Percentiles rank a stretch among this genome's conserved stretches.
Evolutionary conservation across 2,888 invertebrate genomes (phyloP).

Genomic region (Ennomos fuscantarius): DNA sequence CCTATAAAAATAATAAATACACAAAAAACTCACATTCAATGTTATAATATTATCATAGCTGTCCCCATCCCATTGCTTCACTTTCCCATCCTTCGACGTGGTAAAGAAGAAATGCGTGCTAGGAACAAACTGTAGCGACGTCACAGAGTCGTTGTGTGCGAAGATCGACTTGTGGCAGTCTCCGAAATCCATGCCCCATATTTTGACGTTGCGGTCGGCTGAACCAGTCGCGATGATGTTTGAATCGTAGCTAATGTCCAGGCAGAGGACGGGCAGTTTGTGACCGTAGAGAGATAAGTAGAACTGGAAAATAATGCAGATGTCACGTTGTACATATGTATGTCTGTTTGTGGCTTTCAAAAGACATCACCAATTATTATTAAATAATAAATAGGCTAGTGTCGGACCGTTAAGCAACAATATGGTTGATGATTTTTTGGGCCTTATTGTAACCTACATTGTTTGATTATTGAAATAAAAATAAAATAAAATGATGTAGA

Average conservation of each 20-base stretch:
- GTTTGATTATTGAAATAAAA: too few species aligned
- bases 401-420: too few species aligned
- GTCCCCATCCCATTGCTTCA: conserved; percentile 99
- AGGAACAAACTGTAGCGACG: conserved; percentile 94
- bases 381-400: too few species aligned
- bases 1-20: not conserved
- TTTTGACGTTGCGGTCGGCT: conserved; percentile 97
- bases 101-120: conserved; percentile 97
- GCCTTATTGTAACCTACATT: too few species aligned
- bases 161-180: conserved; percentile 98
- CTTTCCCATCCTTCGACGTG: conserved; percentile 95
- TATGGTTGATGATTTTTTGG: too few species aligned
- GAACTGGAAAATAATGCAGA: conserved; percentile 85
- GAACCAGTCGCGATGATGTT: conserved; percentile 96
- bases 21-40: conserved; percentile 86
- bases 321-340: not conserved
- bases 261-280: conserved; percentile 95
- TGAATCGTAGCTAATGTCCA: conserved; percentile 97
- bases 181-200: conserved; percentile 99
- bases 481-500: too few species aligned
- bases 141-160: conserved; percentile 98
- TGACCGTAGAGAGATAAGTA: conserved; percentile 98
- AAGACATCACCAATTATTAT: too few species aligned
- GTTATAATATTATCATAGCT: conserved; percentile 95
- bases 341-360: not conserved